These are phyloP conservation scores for Zaprionus kolodkinae DNA, from an alignment of 1,140 invertebrate genomes.

Conservation along the genomic window DNA sequence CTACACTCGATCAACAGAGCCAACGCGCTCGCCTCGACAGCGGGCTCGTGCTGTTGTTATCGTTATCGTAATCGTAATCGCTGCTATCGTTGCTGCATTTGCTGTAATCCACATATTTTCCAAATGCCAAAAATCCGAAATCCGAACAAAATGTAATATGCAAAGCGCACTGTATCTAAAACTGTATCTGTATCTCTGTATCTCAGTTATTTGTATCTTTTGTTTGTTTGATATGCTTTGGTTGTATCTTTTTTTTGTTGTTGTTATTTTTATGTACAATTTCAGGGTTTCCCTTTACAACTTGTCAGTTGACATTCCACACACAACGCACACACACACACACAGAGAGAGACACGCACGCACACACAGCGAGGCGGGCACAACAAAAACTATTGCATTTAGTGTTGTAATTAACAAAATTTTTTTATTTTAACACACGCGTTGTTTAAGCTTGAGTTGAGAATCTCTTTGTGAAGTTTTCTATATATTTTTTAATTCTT, in stretches of 20 bases:
- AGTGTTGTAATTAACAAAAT: conserved; percentile 14
- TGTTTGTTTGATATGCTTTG: conserved; percentile 32
- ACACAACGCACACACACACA: conserved; percentile 46
- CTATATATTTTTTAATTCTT: conserved; percentile 21
- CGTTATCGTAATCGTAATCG: conserved; percentile 21
- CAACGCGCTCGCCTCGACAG: conserved; percentile 13
- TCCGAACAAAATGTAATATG: conserved; percentile 32
- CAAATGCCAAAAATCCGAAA: conserved; percentile 30
- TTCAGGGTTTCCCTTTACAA: conserved; percentile 81
- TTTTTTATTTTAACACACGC: conserved; percentile 9
- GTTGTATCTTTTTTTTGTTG: conserved; percentile 35
- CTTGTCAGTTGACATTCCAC: conserved; percentile 79
- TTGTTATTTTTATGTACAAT: conserved; percentile 64
- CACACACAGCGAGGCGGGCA: conserved; percentile 29
- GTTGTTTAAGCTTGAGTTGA: conserved; percentile 12
- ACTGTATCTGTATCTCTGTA: conserved; percentile 24
- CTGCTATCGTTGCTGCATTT: conserved; percentile 25
- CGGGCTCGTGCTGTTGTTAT: conserved; percentile 29
- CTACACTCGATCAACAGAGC: not conserved
- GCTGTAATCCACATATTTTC: conserved; percentile 62
- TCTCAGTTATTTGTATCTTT: conserved; percentile 29
- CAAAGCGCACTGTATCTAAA: conserved; percentile 31
- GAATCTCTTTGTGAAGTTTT: not conserved
- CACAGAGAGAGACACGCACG: conserved; percentile 25
- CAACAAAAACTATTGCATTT: conserved; percentile 58